Base-by-base conservation (phyloP, 2,888 invertebrate species). In the Perdita meconis region DNA sequence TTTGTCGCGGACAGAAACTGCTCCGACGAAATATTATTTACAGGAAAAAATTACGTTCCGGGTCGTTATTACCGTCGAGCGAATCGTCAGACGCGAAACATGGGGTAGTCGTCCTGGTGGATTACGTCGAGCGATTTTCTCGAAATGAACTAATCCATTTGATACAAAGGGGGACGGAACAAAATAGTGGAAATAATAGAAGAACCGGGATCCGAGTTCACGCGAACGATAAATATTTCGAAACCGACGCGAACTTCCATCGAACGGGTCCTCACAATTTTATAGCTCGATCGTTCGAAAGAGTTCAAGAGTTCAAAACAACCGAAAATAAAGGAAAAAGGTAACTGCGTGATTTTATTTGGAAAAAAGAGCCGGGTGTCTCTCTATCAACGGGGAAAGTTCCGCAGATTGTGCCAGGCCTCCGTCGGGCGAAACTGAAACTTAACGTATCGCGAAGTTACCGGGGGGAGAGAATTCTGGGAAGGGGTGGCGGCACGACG, bases 391-490 rank as follows among this genome's bases (percentile, higher is more conserved):
- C 19, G 40, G 19, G 16, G 6, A 61, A 78, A 76, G 44, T 78
- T 76, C 61, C 10, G 44, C 59, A 51, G 47, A 70, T 60, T 42
- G 68, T 42, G 40, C 34, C 44, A 53, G n/a, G 40, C 47, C 47
- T 61, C 61, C 63, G 34, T 8, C n/a, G 47, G n/a, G n/a, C 57
- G 67, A 63, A 77, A 74, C 77, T 77, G 66, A 68, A 77, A 77
- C 77, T 77, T 77, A 77, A 75, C 64, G 75, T 77, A 75, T 74
- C 42, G 73, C 79, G 50, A 83, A 81, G 73, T 76, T 65, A 36
- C 56, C 50, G 67, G 47, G 63, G 70, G 67, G 47, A 66, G 70
- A 30, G 71, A 71, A 67, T 72, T 61, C 66, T 16, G 68, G 36
- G 30, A 38, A 51, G 50, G 51, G 47, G 13, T 19, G 63, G 26